Evolutionary conservation across 2,113 vertebrate genomes (phyloP).

Genomic region (Bubo bubo): DNA sequence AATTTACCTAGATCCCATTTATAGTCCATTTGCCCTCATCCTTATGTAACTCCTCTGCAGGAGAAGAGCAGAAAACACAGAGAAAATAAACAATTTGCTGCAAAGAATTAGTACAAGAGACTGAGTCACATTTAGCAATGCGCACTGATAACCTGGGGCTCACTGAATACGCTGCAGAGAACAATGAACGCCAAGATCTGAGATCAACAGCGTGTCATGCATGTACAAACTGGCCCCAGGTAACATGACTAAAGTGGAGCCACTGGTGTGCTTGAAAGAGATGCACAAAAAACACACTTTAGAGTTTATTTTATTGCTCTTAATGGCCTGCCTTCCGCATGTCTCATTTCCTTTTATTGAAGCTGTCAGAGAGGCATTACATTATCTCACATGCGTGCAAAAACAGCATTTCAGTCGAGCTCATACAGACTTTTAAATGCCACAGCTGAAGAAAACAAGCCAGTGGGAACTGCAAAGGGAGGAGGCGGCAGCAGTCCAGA

Average conservation of each 20-base stretch:
- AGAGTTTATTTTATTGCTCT: constrained; percentile 42
- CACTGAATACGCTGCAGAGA: not conserved
- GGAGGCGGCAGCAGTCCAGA: not conserved
- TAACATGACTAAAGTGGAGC: not conserved
- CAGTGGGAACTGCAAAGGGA: not conserved
- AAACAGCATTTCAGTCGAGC: not conserved
- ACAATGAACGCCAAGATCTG: not conserved
- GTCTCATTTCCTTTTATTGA: constrained; percentile 48
- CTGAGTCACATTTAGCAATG: constrained; percentile 8
- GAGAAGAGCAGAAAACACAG: not conserved
- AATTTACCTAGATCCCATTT: constrained; percentile 30
- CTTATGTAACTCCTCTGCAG: constrained; percentile 17
- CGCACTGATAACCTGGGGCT: not conserved
- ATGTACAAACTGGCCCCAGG: not conserved
- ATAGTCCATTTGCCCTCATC: not conserved
- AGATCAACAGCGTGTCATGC: not conserved
- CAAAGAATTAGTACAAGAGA: not conserved
- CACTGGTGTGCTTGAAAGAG: not conserved
- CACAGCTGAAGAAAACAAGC: constrained; percentile 43
- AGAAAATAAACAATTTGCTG: constrained; percentile 27
- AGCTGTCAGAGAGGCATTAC: constrained; percentile 29
- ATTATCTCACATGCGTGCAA: constrained; percentile 10
- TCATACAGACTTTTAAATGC: constrained; percentile 9
- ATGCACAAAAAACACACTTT: not conserved
- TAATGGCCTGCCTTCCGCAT: not conserved